phyloP scores from a whole-genome alignment of 2,797 vertebrate genomes.

The Avahi laniger region DNA sequence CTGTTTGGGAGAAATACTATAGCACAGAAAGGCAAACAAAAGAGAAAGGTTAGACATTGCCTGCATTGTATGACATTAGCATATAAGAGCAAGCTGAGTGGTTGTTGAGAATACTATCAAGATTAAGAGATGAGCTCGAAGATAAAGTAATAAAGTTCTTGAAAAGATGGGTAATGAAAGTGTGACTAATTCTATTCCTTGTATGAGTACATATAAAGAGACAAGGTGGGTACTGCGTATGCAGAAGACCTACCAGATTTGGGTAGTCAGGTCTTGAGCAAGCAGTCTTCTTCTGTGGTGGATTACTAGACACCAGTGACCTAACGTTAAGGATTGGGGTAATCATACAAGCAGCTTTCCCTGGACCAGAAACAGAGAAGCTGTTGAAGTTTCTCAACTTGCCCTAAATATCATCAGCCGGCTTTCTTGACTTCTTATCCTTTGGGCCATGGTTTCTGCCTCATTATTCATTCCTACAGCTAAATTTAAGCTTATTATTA shows the following conservation, averaged over 20 bases:
- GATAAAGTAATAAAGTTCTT: constrained; percentile 2
- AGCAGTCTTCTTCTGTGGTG: background rate
- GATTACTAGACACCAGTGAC: background rate
- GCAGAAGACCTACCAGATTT: background rate
- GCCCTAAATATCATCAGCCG: background rate
- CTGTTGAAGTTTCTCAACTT: background rate
- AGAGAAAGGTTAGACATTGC: background rate
- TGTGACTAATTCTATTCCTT: background rate
- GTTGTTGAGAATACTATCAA: background rate
- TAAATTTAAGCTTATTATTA: constrained; percentile 46
- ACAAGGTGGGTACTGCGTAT: background rate
- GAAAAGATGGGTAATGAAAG: background rate
- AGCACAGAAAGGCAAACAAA: background rate
- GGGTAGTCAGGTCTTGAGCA: background rate
- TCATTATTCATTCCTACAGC: constrained; percentile 24
- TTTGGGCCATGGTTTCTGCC: background rate
- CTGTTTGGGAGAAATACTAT: background rate
- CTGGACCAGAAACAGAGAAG: background rate
- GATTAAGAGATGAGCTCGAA: background rate
- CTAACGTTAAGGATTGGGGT: background rate
- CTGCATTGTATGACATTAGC: background rate
- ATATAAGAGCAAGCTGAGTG: background rate
- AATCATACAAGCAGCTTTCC: background rate
- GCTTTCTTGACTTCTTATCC: background rate
- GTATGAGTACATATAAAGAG: background rate